Evolutionary conservation across 2,888 invertebrate species (phyloP).

Genomic region (Andrena minutula): DNA sequence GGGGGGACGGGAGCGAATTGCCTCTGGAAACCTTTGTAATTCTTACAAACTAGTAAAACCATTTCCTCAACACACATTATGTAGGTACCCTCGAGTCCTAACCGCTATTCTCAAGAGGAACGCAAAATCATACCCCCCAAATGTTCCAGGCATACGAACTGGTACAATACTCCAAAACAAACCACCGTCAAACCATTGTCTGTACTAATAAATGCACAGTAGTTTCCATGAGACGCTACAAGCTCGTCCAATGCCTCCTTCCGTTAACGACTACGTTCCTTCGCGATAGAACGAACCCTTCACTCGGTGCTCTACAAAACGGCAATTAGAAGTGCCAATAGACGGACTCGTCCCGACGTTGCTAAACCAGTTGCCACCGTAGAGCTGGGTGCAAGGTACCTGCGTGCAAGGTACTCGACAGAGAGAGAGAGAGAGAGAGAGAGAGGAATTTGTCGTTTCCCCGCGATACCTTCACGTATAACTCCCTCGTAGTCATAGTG

Average conservation of each 20-base stretch:
- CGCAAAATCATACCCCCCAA: neutral
- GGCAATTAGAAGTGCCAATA: slow-evolving; percentile 39
- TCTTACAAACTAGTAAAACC: neutral
- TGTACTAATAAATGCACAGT: too few species aligned
- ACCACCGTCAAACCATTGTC: too few species aligned
- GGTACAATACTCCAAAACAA: too few species aligned
- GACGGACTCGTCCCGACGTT: slow-evolving; percentile 14
- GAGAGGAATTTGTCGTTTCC: neutral
- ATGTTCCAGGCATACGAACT: neutral
- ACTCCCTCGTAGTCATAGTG: slow-evolving; percentile 82
- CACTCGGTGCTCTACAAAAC: neutral
- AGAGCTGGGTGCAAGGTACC: slow-evolving; percentile 30
- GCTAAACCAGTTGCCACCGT: slow-evolving; percentile 44
- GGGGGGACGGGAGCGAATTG: neutral
- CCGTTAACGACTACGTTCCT: too few species aligned
- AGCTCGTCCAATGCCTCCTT: too few species aligned
- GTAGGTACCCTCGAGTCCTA: neutral
- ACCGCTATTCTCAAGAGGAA: neutral
- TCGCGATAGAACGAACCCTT: neutral
- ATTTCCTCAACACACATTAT: neutral
- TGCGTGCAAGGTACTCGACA: neutral
- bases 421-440: slow-evolving; percentile 2
- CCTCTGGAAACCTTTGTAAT: neutral
- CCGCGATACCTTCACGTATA: slow-evolving; percentile 81
- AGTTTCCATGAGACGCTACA: too few species aligned